Conservation (phyloP, 2,113 vertebrate genomes). For the Mohoua ochrocephala region DNA sequence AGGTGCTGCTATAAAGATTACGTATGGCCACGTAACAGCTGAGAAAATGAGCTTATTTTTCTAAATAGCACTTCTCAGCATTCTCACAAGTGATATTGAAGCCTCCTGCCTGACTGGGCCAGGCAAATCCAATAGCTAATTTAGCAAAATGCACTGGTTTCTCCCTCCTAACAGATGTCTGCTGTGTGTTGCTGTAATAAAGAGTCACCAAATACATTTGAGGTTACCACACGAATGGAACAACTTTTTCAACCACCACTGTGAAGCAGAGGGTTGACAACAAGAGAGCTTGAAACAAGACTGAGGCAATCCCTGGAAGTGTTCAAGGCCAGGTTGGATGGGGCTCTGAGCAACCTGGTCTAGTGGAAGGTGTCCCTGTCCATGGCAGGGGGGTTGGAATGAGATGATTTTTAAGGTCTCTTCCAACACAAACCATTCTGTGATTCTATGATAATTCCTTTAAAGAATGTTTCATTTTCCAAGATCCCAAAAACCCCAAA, state of each 20-base stretch:
- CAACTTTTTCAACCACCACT: neutral
- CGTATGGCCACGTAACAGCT: rapidly evolving
- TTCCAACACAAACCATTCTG: neutral
- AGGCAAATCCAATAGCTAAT: neutral
- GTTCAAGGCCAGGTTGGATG: neutral
- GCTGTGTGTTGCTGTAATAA: neutral
- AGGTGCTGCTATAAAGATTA: neutral
- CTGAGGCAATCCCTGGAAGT: neutral
- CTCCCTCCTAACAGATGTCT: neutral
- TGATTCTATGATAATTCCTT: neutral
- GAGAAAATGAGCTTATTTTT: neutral
- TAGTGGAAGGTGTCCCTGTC: neutral
- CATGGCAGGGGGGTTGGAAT: neutral
- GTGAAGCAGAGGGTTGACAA: neutral
- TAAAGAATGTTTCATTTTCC: neutral
- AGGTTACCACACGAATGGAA: neutral
- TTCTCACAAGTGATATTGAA: neutral
- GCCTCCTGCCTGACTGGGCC: neutral
- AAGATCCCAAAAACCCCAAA: neutral
- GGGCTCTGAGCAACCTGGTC: neutral
- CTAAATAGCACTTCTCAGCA: neutral
- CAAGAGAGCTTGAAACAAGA: neutral
- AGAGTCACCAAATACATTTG: neutral
- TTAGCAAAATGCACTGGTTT: neutral
- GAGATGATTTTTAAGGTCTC: neutral